Conservation (phyloP, 30 jellyfish, hydroid and myxozoan genomes). For the Rhopilema esculentum region DNA sequence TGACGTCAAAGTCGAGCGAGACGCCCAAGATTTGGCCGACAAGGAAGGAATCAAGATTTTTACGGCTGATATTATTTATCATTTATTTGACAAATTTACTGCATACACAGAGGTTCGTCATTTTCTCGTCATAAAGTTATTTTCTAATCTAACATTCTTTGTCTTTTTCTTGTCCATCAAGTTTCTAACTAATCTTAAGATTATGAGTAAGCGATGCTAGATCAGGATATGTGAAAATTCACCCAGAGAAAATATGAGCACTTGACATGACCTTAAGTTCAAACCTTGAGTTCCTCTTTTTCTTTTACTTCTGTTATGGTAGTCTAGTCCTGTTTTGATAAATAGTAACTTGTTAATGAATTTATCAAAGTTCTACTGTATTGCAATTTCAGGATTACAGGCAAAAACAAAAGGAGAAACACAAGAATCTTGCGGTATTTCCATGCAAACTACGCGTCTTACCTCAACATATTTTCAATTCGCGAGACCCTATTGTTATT, state of each 20-base stretch:
- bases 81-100: conserved; percentile 92
- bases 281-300: no score
- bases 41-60: conserved; percentile 93
- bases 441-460: conserved; percentile 92
- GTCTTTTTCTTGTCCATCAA: neutral
- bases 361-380: no score
- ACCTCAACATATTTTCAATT: conserved; percentile 94
- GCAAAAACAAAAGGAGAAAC: conserved; percentile 83
- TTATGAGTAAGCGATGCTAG: no score
- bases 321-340: no score
- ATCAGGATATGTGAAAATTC: no score
- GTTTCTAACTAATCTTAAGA: no score
- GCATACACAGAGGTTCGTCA: conserved; percentile 92
- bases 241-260: no score
- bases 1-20: conserved; percentile 98
- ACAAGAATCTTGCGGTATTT: conserved; percentile 93
- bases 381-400: conserved; percentile 91
- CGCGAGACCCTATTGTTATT: conserved; percentile 98
- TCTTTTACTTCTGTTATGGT: no score
- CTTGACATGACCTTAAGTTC: no score
- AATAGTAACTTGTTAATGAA: no score
- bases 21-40: conserved; percentile 95
- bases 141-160: neutral
- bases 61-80: conserved; percentile 99
- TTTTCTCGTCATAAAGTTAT: neutral